These are phyloP conservation scores for Hystrix brachyura DNA, from an alignment of 2,113 vertebrate species.

Conservation along the genomic window DNA sequence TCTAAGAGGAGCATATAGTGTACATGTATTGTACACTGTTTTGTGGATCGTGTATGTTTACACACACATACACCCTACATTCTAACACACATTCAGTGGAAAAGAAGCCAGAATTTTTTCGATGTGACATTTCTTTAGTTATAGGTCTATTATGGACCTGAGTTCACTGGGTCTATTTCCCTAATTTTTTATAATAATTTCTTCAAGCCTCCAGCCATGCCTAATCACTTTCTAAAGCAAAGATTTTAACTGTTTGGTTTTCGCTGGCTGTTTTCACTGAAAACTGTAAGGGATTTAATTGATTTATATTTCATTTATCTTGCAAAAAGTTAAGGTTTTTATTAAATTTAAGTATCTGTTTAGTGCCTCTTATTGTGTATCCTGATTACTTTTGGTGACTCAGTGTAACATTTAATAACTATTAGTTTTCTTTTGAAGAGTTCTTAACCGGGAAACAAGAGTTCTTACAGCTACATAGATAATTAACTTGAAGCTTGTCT, in stretches of 20 bases:
- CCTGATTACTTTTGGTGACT: conserved; percentile 89
- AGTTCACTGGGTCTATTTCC: conserved; percentile 30
- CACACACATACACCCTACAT: rapidly evolving
- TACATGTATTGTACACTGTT: background rate
- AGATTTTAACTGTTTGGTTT: conserved; percentile 80
- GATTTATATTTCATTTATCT: conserved; percentile 88
- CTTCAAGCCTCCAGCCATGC: conserved; percentile 66
- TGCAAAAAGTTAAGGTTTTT: conserved; percentile 84
- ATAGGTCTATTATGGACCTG: background rate
- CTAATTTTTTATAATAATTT: conserved; percentile 67
- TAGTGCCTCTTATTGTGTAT: conserved; percentile 88
- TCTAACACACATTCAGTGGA: background rate
- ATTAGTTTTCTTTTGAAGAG: conserved; percentile 91
- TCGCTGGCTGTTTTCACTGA: conserved; percentile 82
- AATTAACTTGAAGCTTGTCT: conserved; percentile 92
- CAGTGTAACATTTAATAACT: conserved; percentile 90
- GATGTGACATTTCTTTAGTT: conserved; percentile 30
- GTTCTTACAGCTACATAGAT: conserved; percentile 90
- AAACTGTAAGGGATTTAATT: conserved; percentile 82
- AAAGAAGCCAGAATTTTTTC: background rate
- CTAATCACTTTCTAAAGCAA: conserved; percentile 67
- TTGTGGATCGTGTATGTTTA: background rate
- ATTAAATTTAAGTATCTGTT: conserved; percentile 89
- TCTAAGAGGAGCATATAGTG: background rate
- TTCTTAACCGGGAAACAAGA: conserved; percentile 89